Evolutionary conservation across 1,140 invertebrate species (phyloP), one percentile per base, ranked within the genome.

Genomic region (Drosophila sturtevanti): DNA sequence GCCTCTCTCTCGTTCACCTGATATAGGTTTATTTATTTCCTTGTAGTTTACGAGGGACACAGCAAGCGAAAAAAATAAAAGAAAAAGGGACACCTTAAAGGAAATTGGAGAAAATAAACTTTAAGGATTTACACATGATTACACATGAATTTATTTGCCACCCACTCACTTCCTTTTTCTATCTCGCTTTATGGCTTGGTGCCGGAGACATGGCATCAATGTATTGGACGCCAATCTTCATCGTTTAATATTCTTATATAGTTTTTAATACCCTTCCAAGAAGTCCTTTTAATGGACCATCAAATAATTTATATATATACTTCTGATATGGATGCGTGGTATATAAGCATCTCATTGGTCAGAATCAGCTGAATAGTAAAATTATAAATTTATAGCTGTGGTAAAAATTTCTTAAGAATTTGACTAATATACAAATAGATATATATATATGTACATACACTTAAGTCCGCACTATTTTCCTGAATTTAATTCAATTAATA

Each of bases 51-150:
- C 35, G 63, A 35, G 51, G 21, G 16, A 52, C 62, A 64, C 9
- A 21, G 12, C 54, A 38, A 54, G 16, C 12, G 38, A 21, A 31
- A 11, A 52, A n/a, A 16, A 52, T 11, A 9, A 14, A 18, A 54
- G n/a, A 22, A 27, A 31, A 31, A 51, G 41, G 38, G 48, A 55
- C 31, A 38, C 51, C 24, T 54, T 55, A 16, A 38, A 38, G 63
- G 51, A 54, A 54, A 64, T 56, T 55, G 63, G 16, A 56, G 21
- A 38, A 34, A 64, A 64, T 64, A 52, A 64, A 64, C 51, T 64
- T 58, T 21, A 66, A 59, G 64, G 54, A 66, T 66, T 59, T 66
- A 31, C 64, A 55, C 64, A 66, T 66, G 38, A 59, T 66, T 66
- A 59, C 54, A 66, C 64, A 58, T 58, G 24, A 66, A 66, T 59